Conservation (phyloP, 2,113 vertebrate species). For the Callocephalon fimbriatum region DNA sequence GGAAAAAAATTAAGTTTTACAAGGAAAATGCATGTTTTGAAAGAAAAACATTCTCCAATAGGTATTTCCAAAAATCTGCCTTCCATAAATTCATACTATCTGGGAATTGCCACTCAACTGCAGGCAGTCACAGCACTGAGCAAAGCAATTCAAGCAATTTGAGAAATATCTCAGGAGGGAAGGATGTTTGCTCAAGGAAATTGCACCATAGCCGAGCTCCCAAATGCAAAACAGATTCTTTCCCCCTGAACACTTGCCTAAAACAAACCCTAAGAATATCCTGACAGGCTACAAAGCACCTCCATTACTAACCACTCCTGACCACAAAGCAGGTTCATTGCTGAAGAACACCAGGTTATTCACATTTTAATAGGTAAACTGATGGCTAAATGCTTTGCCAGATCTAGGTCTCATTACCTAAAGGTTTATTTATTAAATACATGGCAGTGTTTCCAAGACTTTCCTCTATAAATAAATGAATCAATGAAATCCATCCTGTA, state of each 20-base stretch:
- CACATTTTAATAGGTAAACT: background rate
- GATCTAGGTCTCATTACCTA: background rate
- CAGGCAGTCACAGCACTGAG: constrained; percentile 8
- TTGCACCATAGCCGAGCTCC: background rate
- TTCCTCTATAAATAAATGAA: background rate
- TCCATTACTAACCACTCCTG: accelerated
- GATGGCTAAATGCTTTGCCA: background rate
- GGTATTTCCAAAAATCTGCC: background rate
- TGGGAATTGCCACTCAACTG: constrained; percentile 18
- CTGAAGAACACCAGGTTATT: background rate
- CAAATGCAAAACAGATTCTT: background rate
- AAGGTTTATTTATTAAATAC: background rate
- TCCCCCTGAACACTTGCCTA: background rate
- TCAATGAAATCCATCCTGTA: background rate
- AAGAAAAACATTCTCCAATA: background rate
- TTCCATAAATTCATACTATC: background rate
- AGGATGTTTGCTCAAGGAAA: constrained; percentile 22
- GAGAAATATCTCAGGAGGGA: background rate
- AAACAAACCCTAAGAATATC: background rate
- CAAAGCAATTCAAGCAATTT: constrained; percentile 1
- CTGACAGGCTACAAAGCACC: background rate
- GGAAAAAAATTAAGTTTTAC: accelerated
- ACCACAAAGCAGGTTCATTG: background rate
- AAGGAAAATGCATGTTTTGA: background rate
- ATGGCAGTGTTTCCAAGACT: background rate